These are phyloP conservation scores for Melanotaenia pygmaea DNA, from an alignment of 2,797 vertebrate species.

Conservation along the genomic window DNA sequence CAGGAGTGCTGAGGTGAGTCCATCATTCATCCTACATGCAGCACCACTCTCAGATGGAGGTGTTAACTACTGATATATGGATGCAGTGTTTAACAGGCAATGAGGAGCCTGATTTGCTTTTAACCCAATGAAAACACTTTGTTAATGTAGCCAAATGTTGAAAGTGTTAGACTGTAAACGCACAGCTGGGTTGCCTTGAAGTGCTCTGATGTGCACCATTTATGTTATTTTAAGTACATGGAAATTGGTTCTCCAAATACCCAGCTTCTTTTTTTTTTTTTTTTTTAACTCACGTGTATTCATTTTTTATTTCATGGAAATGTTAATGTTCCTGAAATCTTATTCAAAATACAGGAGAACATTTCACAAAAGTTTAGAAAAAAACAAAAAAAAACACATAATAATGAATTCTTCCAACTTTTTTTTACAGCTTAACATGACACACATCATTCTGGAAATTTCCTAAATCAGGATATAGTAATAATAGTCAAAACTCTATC, in stretches of 20 bases:
- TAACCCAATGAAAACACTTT: slow-evolving; percentile 21
- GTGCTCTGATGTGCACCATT: background rate
- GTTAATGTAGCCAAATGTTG: slow-evolving; percentile 19
- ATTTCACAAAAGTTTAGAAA: background rate
- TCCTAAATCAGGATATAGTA: background rate
- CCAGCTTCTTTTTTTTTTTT: background rate
- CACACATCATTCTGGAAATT: background rate
- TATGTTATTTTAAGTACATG: background rate
- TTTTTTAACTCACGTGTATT: background rate
- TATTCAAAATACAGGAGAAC: background rate
- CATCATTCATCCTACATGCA: slow-evolving; percentile 58
- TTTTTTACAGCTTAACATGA: background rate
- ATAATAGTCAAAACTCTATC: background rate
- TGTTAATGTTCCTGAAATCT: background rate
- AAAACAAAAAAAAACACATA: background rate
- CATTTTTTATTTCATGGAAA: background rate
- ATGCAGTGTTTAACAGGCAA: slow-evolving; percentile 32
- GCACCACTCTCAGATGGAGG: slow-evolving; percentile 29
- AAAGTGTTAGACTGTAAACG: slow-evolving; percentile 21
- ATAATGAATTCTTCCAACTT: background rate
- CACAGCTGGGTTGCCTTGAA: slow-evolving; percentile 5
- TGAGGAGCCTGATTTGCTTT: slow-evolving; percentile 17
- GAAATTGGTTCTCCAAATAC: background rate
- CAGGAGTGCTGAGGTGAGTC: slow-evolving; percentile 68
- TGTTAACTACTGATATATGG: slow-evolving; percentile 37